These are phyloP conservation scores for Philereme transversata DNA, from an alignment of 2,888 invertebrate genomes.

Conservation along the genomic window DNA sequence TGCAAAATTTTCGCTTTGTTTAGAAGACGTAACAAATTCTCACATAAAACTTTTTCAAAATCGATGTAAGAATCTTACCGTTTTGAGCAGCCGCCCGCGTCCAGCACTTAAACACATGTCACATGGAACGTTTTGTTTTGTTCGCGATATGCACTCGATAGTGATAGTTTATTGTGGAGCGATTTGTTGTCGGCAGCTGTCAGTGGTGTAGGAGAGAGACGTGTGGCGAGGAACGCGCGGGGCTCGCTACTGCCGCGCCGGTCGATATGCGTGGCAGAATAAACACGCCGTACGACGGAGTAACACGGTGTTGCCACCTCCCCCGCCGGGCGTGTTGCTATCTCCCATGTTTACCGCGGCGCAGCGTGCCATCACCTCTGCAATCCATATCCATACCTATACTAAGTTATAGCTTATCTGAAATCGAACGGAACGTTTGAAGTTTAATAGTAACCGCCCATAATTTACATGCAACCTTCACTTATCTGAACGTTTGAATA, in stretches of 20 bases:
- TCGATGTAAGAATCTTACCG: conserved; percentile 56
- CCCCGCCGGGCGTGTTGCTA: conserved; percentile 54
- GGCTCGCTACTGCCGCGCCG: conserved; percentile 68
- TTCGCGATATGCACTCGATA: conserved; percentile 36
- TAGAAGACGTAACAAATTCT: conserved; percentile 36
- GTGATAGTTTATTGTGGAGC: conserved; percentile 52
- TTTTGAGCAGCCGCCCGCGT: conserved; percentile 67
- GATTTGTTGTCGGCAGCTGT: conserved; percentile 63
- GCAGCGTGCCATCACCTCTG: conserved; percentile 51
- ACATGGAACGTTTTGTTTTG: conserved; percentile 51
- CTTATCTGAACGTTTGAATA: conserved; percentile 72
- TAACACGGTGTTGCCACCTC: conserved; percentile 66
- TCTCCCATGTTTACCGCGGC: conserved; percentile 57
- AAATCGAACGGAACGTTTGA: conserved; percentile 38
- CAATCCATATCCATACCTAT: conserved; percentile 31
- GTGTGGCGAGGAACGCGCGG: conserved; percentile 55
- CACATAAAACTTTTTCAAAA: conserved; percentile 40
- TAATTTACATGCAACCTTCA: conserved; percentile 71
- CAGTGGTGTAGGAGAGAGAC: conserved; percentile 56
- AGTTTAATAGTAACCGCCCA: conserved; percentile 39
- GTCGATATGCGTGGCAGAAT: conserved; percentile 82
- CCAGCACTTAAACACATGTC: conserved; percentile 63
- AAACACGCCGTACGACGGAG: conserved; percentile 79
- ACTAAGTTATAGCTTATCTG: conserved; percentile 42
- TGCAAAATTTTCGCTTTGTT: conserved; percentile 26